Percentiles rank a stretch among this genome's conserved stretches.
phyloP scores from a whole-genome alignment of 2,888 invertebrate species.

The Glyphotaelius pellucidus region DNA sequence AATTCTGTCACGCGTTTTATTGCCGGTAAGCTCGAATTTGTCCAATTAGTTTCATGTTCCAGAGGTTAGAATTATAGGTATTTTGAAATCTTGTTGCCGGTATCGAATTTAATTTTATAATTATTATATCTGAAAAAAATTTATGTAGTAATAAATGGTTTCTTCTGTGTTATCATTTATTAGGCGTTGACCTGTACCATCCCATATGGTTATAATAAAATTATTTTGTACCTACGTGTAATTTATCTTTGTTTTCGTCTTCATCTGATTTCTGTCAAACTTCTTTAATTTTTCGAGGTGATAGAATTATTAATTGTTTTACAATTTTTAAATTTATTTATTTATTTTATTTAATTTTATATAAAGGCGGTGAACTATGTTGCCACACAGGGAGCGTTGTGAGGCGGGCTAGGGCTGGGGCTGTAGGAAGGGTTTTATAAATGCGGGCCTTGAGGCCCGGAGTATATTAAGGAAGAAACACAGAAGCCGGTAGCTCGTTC shows the following conservation, averaged over 20 bases:
- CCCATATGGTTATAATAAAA: background rate
- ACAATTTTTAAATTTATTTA: background rate
- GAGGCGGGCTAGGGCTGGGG: too few species aligned
- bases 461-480: too few species aligned
- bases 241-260: background rate
- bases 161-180: background rate
- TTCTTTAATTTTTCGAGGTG: background rate
- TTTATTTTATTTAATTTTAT: too few species aligned
- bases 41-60: background rate
- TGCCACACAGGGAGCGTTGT: too few species aligned
- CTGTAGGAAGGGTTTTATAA: too few species aligned
- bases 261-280: background rate
- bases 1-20: background rate
- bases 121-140: background rate
- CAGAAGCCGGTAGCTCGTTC: too few species aligned
- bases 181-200: background rate
- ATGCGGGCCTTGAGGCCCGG: too few species aligned
- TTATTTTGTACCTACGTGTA: background rate
- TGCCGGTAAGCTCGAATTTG: background rate
- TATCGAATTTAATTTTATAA: background rate
- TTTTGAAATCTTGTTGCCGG: background rate
- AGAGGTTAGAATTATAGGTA: background rate
- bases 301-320: background rate
- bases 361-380: too few species aligned
- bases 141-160: background rate